Evolutionary conservation across 2,888 invertebrate genomes (phyloP).

Genomic region (Caenorhabditis japonica): DNA sequence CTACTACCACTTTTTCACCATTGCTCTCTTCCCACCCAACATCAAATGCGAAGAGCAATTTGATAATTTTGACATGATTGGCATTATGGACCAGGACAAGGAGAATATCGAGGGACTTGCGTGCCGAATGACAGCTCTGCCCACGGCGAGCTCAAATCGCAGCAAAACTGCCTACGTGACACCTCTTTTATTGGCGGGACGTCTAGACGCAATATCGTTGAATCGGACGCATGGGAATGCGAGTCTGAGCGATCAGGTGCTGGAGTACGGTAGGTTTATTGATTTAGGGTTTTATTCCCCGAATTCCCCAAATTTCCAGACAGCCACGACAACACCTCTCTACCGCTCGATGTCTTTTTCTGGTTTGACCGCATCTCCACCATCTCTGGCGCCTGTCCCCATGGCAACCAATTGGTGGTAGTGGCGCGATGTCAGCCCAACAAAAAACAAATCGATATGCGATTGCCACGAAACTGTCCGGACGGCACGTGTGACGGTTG

Average conservation of each 20-base stretch:
- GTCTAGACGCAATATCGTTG: conserved; percentile 64
- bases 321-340: conserved; percentile 50
- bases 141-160: conserved; percentile 52
- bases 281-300: background rate
- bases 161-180: conserved; percentile 63
- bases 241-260: conserved; percentile 65
- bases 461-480: conserved; percentile 73
- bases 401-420: conserved; percentile 80
- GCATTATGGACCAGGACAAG: conserved; percentile 32
- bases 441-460: conserved; percentile 56
- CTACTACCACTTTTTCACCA: conserved; percentile 74
- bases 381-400: conserved; percentile 78
- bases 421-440: conserved; percentile 80
- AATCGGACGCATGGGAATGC: conserved; percentile 57
- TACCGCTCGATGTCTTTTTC: conserved; percentile 73
- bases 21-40: conserved; percentile 66
- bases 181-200: conserved; percentile 64
- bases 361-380: conserved; percentile 65
- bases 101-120: conserved; percentile 59
- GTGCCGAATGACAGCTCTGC: conserved; percentile 73
- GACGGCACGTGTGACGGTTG: conserved; percentile 82
- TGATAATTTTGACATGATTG: conserved; percentile 43
- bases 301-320: conserved; percentile 32
- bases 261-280: conserved; percentile 71
- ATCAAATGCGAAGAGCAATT: conserved; percentile 65